These are phyloP conservation scores for Crotalus adamanteus DNA, from an alignment of 2,797 vertebrate genomes.

Conservation along the genomic window DNA sequence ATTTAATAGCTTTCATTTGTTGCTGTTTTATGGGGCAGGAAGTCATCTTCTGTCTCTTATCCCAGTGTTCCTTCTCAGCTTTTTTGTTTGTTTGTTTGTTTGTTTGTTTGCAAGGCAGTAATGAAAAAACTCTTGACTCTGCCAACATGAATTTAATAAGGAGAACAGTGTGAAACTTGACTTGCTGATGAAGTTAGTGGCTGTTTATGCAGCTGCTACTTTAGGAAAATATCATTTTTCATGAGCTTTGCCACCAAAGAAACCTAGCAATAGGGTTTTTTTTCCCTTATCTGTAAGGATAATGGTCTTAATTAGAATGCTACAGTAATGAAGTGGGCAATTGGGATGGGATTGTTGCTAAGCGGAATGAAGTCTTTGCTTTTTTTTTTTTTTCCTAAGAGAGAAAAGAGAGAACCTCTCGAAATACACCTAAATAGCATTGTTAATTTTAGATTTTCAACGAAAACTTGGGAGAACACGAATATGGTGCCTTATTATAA, in stretches of 20 bases:
- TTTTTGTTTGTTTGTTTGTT: not conserved
- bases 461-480: not conserved
- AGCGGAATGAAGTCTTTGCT: conserved; percentile 38
- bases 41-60: conserved; percentile 3
- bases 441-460: conserved; percentile 8
- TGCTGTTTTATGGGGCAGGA: not conserved
- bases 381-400: not conserved
- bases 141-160: conserved; percentile 16
- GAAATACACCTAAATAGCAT: conserved; percentile 38
- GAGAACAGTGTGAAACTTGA: conserved; percentile 15
- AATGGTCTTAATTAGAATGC: conserved; percentile 40
- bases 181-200: conserved; percentile 9
- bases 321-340: conserved; percentile 31
- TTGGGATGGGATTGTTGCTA: conserved; percentile 41
- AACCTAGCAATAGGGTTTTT: conserved; percentile 19
- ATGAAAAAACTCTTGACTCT: conserved; percentile 13
- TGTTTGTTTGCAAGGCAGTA: not conserved
- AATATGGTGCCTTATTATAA: not conserved
- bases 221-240: conserved; percentile 31
- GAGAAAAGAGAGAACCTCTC: not conserved
- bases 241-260: conserved; percentile 5
- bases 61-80: not conserved
- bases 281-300: conserved; percentile 18
- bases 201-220: conserved; percentile 14
- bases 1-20: conserved; percentile 26